Conservation (phyloP, 1,140 invertebrate species). For the Reticulitermes speratus region DNA sequence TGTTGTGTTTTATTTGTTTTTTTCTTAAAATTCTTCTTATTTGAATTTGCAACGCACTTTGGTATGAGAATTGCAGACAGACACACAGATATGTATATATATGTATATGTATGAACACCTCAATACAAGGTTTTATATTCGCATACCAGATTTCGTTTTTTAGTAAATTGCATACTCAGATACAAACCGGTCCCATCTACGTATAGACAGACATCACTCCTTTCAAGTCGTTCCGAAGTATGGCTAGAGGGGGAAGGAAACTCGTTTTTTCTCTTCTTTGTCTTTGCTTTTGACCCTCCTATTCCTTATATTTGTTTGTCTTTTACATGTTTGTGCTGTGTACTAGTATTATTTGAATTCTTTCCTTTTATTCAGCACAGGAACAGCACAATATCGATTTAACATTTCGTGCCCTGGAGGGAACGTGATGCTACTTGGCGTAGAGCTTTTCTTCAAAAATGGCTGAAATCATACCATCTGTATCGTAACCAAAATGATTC, state of each 20-base stretch:
- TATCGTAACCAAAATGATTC: neutral
- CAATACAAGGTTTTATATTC: neutral
- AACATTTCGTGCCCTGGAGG: neutral
- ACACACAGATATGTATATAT: no score
- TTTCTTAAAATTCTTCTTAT: neutral
- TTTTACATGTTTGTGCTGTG: neutral
- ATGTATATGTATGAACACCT: neutral
- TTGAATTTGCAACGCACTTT: neutral
- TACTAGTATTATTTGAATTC: neutral
- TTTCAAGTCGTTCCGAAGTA: neutral
- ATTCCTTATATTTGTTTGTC: constrained; percentile 1
- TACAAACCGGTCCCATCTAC: neutral
- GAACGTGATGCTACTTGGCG: neutral
- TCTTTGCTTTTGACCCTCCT: neutral
- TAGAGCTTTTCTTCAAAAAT: neutral
- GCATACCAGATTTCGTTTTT: neutral
- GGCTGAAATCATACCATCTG: neutral
- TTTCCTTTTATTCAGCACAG: neutral
- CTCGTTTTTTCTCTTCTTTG: neutral
- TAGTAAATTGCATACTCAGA: neutral
- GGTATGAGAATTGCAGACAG: neutral
- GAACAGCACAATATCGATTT: neutral
- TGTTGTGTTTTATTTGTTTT: neutral
- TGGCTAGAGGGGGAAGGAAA: neutral
- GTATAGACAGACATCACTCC: neutral